A percentile compares a stretch with the other conserved stretches of the same genome.
Evolutionary conservation across 2,113 vertebrate genomes (phyloP).

Genomic region (Mustela lutreola): DNA sequence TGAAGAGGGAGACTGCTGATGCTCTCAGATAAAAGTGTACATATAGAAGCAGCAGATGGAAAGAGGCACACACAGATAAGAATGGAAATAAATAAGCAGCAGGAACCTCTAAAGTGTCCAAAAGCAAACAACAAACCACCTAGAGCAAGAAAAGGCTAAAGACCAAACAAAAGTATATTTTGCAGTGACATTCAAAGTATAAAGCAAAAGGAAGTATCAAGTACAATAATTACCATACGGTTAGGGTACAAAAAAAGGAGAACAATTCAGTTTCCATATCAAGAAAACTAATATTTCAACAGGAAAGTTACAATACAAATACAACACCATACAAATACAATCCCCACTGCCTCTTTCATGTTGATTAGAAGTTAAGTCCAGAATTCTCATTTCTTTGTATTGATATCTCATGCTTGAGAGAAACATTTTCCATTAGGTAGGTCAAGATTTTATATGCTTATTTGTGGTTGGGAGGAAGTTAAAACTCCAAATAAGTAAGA

Average conservation of each 20-base stretch:
- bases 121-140: not conserved
- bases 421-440: conserved; percentile 51
- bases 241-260: conserved; percentile 6
- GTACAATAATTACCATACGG: not conserved
- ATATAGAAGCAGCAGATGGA: not conserved
- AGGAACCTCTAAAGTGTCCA: not conserved
- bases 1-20: not conserved
- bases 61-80: not conserved
- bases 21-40: not conserved
- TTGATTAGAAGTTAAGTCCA: conserved; percentile 37
- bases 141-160: not conserved
- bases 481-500: conserved; percentile 68
- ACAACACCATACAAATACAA: not conserved
- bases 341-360: not conserved
- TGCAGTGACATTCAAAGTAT: conserved; percentile 27
- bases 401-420: conserved; percentile 43
- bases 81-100: not conserved
- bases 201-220: conserved; percentile 9
- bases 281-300: conserved; percentile 52
- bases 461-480: conserved; percentile 31
- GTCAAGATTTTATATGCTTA: conserved; percentile 55
- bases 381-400: conserved; percentile 63
- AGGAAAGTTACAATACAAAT: conserved; percentile 22
- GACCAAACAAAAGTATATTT: not conserved
- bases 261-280: conserved; percentile 3